Evolutionary conservation across 2,888 invertebrate genomes (phyloP).

Genomic region (Drosophila quinaria): DNA sequence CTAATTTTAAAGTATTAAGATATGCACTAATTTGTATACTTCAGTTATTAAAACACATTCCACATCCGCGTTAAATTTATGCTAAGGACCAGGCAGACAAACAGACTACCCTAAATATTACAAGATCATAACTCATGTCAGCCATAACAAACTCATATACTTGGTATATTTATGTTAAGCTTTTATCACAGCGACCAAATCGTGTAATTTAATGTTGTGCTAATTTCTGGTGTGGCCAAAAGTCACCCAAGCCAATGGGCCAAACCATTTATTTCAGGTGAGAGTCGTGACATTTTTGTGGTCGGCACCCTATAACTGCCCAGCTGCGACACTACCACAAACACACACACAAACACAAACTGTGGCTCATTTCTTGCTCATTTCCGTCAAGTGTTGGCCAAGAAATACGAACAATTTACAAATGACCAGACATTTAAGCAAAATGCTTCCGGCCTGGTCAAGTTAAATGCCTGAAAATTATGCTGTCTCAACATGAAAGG

Average conservation of each 20-base stretch:
- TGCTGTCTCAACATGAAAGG: conserved; percentile 73
- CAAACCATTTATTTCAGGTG: conserved; percentile 57
- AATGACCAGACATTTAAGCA: conserved; percentile 80
- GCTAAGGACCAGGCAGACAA: conserved; percentile 37
- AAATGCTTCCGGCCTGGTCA: conserved; percentile 75
- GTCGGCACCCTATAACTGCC: conserved; percentile 21
- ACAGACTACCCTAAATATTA: conserved; percentile 33
- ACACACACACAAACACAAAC: conserved; percentile 2
- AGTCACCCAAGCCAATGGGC: conserved; percentile 39
- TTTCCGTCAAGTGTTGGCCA: conserved; percentile 75
- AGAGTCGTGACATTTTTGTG: conserved; percentile 78
- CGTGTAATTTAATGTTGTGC: conserved; percentile 81
- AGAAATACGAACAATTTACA: conserved; percentile 78
- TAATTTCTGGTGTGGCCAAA: conserved; percentile 68
- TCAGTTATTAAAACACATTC: conserved; percentile 49
- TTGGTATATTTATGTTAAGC: conserved; percentile 27
- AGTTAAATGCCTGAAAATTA: conserved; percentile 77
- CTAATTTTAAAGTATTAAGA: conserved; percentile 58
- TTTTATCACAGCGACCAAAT: conserved; percentile 70
- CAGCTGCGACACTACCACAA: conserved; percentile 3
- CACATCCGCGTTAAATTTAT: conserved; percentile 53
- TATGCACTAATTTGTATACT: conserved; percentile 43
- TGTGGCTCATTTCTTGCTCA: conserved; percentile 73
- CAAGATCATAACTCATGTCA: conserved; percentile 76
- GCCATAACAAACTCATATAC: conserved; percentile 40